phyloP scores from a whole-genome alignment of 2,113 vertebrate genomes.

The Fukomys damarensis region DNA sequence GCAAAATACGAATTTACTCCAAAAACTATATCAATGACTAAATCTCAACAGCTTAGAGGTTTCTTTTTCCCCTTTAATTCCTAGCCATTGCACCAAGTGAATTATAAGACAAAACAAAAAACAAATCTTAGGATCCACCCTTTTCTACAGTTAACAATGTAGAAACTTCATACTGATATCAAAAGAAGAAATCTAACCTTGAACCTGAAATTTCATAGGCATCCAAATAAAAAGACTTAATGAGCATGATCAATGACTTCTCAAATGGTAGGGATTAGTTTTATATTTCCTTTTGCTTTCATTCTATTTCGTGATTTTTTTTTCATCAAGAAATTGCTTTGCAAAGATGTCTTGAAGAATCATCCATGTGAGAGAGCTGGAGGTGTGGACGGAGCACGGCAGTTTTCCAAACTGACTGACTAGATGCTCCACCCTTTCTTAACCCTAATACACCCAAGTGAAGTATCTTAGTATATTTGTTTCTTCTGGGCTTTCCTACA shows the following conservation, averaged over 20 bases:
- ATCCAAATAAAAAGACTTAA: constrained; percentile 64
- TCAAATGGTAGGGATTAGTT: neutral
- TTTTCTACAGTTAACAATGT: constrained; percentile 53
- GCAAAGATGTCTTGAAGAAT: constrained; percentile 48
- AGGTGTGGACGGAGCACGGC: neutral
- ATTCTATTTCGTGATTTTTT: neutral
- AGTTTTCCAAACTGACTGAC: constrained; percentile 1
- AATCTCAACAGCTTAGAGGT: constrained; percentile 74
- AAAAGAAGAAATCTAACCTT: constrained; percentile 70
- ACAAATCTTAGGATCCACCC: constrained; percentile 25
- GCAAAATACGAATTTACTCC: constrained; percentile 78
- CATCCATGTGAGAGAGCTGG: neutral
- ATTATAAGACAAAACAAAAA: constrained; percentile 68
- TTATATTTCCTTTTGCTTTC: constrained; percentile 22
- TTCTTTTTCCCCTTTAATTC: constrained; percentile 77
- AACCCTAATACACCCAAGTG: neutral
- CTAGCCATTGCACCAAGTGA: constrained; percentile 61
- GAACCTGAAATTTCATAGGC: constrained; percentile 66
- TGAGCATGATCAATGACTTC: constrained; percentile 44
- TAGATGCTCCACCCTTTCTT: neutral
- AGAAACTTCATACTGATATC: constrained; percentile 61
- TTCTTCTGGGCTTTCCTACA: constrained; percentile 41
- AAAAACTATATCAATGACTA: constrained; percentile 73
- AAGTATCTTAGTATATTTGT: neutral
- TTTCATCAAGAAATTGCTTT: constrained; percentile 48